Evolutionary conservation across 2,888 invertebrate species (phyloP).

Genomic region (Dicycla oo): DNA sequence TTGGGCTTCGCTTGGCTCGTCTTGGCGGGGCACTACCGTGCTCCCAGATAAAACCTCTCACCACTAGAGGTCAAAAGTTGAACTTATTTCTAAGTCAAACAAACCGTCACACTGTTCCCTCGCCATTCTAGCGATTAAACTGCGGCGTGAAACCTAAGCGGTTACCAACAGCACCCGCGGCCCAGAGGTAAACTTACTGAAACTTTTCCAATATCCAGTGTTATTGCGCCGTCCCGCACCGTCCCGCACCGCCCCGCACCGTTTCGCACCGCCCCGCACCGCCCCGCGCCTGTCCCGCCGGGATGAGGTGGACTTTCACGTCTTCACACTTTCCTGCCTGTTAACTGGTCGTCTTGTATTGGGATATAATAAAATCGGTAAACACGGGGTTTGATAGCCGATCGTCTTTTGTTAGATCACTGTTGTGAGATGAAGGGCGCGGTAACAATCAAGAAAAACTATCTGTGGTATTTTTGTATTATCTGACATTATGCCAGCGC

Average conservation of each 20-base stretch:
- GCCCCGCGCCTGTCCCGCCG: conserved; percentile 8
- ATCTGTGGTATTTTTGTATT: not conserved
- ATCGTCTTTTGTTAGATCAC: not conserved
- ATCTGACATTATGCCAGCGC: not conserved
- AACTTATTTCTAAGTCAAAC: conserved; percentile 32
- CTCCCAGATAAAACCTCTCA: no score
- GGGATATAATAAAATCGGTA: not conserved
- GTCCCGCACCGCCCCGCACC: not conserved
- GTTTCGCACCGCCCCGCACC: no score
- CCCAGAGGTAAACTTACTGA: conserved; percentile 46
- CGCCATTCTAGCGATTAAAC: conserved; percentile 43
- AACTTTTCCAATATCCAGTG: conserved; percentile 64
- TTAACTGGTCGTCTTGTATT: conserved; percentile 14
- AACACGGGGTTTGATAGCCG: not conserved
- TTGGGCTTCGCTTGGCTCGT: no score
- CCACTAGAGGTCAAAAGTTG: not conserved
- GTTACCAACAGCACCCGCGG: conserved; percentile 33
- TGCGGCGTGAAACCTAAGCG: conserved; percentile 43
- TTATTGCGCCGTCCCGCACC: conserved; percentile 40
- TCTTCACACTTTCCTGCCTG: conserved; percentile 20
- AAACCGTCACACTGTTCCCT: not conserved
- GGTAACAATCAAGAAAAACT: not conserved
- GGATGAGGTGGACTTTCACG: conserved; percentile 8
- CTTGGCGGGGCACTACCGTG: no score
- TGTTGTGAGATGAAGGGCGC: not conserved